phyloP scores from a whole-genome alignment of 2,888 invertebrate genomes.

The Drosophila fungiperda region DNA sequence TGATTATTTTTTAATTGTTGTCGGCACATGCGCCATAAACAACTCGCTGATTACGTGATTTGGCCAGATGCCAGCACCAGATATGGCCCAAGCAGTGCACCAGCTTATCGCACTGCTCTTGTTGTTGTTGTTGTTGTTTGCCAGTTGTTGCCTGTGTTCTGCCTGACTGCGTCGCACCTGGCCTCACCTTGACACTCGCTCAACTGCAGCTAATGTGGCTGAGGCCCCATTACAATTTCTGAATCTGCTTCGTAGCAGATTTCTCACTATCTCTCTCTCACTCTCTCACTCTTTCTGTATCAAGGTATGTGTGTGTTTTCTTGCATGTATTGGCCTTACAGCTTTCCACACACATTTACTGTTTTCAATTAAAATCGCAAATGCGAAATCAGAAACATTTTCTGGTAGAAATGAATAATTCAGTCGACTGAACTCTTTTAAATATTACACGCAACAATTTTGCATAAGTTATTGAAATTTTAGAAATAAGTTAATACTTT shows the following conservation, averaged over 20 bases:
- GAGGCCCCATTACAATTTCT: slow-evolving; percentile 28
- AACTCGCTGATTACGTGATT: slow-evolving; percentile 79
- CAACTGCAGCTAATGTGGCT: slow-evolving; percentile 77
- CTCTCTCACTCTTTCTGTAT: not conserved
- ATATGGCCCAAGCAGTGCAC: slow-evolving; percentile 30
- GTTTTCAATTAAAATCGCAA: slow-evolving; percentile 55
- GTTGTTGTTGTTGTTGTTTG: slow-evolving; percentile 32
- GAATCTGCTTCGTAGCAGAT: slow-evolving; percentile 18
- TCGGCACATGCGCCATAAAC: slow-evolving; percentile 80
- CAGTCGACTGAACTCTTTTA: not conserved
- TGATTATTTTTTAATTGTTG: slow-evolving; percentile 20
- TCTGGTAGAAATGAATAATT: not conserved
- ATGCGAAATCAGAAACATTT: not conserved
- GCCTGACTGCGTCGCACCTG: slow-evolving; percentile 70
- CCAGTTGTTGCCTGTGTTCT: slow-evolving; percentile 66
- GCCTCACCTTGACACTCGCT: slow-evolving; percentile 80
- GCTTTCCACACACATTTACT: slow-evolving; percentile 21
- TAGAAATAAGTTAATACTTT: not conserved
- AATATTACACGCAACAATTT: not conserved
- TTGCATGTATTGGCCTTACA: slow-evolving; percentile 27
- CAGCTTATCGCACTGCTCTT: slow-evolving; percentile 16
- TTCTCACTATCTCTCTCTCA: not conserved
- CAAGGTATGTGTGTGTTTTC: not conserved
- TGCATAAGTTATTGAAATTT: not conserved
- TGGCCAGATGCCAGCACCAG: slow-evolving; percentile 72